Evolutionary conservation across 2,113 vertebrate species (phyloP).

Genomic region (Chaetodon auriga): DNA sequence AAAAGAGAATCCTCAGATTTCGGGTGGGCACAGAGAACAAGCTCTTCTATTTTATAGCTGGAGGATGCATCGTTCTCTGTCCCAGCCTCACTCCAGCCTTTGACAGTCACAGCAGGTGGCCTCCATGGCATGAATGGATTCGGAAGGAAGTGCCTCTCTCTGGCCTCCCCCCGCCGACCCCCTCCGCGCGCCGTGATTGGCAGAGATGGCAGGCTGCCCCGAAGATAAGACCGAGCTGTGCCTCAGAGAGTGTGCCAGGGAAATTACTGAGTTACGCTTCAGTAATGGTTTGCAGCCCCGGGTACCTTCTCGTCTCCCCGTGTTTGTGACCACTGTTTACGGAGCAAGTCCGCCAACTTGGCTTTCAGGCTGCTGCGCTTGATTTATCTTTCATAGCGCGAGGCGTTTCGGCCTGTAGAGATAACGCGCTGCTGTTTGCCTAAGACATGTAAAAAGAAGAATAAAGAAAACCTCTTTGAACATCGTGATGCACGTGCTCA

Average conservation of each 20-base stretch:
- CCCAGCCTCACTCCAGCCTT: conserved; percentile 70
- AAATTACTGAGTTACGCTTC: conserved; percentile 64
- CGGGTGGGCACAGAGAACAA: conserved; percentile 40
- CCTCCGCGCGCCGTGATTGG: conserved; percentile 75
- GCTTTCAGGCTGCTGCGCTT: background rate
- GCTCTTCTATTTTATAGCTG: conserved; percentile 53
- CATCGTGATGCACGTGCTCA: background rate
- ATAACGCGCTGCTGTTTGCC: conserved; percentile 6
- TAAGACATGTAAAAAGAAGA: background rate
- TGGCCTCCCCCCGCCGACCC: conserved; percentile 26
- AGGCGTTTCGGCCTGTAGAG: background rate
- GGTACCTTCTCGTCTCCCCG: conserved; percentile 26
- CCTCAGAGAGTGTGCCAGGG: conserved; percentile 69
- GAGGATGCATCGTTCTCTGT: conserved; percentile 61
- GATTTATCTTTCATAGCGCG: background rate
- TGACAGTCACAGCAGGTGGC: conserved; percentile 86
- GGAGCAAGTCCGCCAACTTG: conserved; percentile 17
- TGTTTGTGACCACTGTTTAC: conserved; percentile 35
- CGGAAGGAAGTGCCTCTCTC: conserved; percentile 82
- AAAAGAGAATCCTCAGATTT: conserved; percentile 10
- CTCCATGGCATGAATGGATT: conserved; percentile 82
- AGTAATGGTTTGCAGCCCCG: conserved; percentile 49
- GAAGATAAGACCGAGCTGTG: conserved; percentile 71
- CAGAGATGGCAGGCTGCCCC: conserved; percentile 80
- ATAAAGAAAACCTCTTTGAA: background rate